Percentiles rank a stretch among this genome's conserved stretches.
Evolutionary conservation across 2,113 vertebrate species (phyloP).

Genomic region (Ophiodon elongatus): DNA sequence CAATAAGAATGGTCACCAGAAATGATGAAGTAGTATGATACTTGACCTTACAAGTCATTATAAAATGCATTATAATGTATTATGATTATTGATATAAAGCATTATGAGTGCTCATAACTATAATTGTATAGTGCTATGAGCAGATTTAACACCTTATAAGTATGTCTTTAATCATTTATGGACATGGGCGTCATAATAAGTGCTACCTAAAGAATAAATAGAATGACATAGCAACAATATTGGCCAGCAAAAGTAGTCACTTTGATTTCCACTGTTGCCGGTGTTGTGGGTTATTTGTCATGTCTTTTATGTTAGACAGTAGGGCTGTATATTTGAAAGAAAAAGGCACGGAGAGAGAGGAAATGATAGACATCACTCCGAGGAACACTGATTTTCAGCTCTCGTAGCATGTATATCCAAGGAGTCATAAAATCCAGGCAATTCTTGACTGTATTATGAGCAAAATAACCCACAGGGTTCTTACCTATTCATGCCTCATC

Average conservation of each 20-base stretch:
- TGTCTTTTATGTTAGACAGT: background rate
- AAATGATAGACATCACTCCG: constrained; percentile 38
- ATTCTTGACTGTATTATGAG: constrained; percentile 13
- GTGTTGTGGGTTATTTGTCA: constrained; percentile 22
- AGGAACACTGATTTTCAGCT: constrained; percentile 29
- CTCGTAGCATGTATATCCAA: constrained; percentile 10
- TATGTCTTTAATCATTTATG: background rate
- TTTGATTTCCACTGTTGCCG: constrained; percentile 1
- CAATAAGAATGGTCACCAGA: background rate
- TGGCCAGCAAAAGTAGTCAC: background rate
- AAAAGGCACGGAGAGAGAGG: background rate
- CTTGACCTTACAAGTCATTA: background rate
- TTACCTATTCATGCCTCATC: constrained; percentile 31
- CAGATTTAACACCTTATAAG: background rate
- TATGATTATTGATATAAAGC: background rate
- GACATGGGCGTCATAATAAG: background rate
- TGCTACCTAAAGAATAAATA: background rate
- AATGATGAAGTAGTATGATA: background rate
- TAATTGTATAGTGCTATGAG: background rate
- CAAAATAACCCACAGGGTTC: constrained; percentile 7
- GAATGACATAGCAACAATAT: background rate
- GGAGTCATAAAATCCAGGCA: constrained; percentile 28
- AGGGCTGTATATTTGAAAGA: constrained; percentile 9
- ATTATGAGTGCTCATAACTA: background rate
- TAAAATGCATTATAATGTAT: background rate